Percentiles rank a stretch among this genome's conserved stretches.
Evolutionary conservation across 1,140 invertebrate genomes (phyloP).

Genomic region (Aphelinus certus): DNA sequence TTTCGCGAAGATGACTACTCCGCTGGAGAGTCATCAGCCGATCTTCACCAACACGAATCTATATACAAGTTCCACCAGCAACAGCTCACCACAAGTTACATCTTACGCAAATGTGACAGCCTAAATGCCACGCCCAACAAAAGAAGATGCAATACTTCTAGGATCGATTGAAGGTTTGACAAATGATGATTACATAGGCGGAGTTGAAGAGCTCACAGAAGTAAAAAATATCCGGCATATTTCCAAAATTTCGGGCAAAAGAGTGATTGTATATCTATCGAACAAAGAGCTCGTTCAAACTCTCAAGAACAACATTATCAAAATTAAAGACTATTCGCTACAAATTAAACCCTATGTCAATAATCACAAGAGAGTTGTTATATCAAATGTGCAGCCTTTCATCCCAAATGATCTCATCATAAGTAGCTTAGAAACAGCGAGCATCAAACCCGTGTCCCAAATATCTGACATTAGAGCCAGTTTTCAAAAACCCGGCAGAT

Average conservation of each 20-base stretch:
- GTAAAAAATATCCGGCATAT: not conserved
- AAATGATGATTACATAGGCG: not conserved
- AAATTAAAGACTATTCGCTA: not conserved
- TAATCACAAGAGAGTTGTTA: constrained; percentile 1
- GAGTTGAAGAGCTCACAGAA: not conserved
- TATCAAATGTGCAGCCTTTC: constrained; percentile 5
- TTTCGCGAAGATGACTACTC: no score
- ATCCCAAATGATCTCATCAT: not conserved
- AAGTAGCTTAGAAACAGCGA: not conserved
- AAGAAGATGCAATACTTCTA: not conserved
- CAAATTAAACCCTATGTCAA: not conserved
- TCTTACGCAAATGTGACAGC: not conserved
- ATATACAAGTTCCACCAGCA: no score
- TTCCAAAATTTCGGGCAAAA: not conserved
- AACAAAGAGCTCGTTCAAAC: not conserved
- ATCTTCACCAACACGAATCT: no score
- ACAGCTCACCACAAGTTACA: no score
- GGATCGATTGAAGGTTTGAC: not conserved
- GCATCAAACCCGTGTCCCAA: not conserved
- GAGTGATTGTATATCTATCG: not conserved
- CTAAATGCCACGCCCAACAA: not conserved
- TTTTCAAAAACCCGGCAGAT: not conserved
- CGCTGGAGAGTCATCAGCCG: no score
- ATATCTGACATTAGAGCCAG: not conserved
- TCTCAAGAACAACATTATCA: not conserved